Base-by-base conservation (phyloP, 1,140 invertebrate species). In the Ooceraea biroi region DNA sequence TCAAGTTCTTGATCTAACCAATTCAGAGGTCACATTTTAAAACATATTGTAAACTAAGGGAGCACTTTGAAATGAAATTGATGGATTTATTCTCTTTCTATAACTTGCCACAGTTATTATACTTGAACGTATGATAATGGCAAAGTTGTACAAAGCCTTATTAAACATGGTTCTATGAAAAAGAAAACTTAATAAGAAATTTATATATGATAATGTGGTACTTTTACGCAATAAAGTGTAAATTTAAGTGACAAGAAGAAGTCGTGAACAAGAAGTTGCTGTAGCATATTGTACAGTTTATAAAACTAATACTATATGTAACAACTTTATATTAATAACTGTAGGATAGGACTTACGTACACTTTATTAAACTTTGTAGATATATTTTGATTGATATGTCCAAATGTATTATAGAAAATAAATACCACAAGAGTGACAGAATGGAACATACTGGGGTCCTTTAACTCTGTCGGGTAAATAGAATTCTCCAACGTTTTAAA, bases 281-380 rank as follows among this genome's bases (percentile, higher is more conserved):
- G 46, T 77, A 77, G 58, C 27, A 77, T 73, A 87, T 22, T 88
- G 50, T 87, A 83, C 85, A 77, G 65, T 77, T 76, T 87, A 73
- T 48, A 36, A 66, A 57, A 87, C 60, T 77, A 72, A 44, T 63
- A 73, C 30, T 8, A n/a, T 11, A 65, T 57, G 41, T 84, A 61
- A 63, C 44, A 77, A 65, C 73, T 77, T 78, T 78, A 68, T 66
- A 78, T 87, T 36, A 55, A 80, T 74, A 84, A 71, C 12, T 46
- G 55, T 84, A 71, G 48, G 50, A 65, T 83, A 65, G 57, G 22
- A 82, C 36, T 61, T 83, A 83, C 58, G 50, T 71, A 77, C 61
- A 80, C 55, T 50, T 83, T 85, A 86, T 71, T 74, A 83, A 78
- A 84, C 44, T 82, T 86, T 88, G 82, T 88, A 89, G 76, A 86